phyloP scores from a whole-genome alignment of 1,140 invertebrate genomes.

The Panulirus ornatus region DNA sequence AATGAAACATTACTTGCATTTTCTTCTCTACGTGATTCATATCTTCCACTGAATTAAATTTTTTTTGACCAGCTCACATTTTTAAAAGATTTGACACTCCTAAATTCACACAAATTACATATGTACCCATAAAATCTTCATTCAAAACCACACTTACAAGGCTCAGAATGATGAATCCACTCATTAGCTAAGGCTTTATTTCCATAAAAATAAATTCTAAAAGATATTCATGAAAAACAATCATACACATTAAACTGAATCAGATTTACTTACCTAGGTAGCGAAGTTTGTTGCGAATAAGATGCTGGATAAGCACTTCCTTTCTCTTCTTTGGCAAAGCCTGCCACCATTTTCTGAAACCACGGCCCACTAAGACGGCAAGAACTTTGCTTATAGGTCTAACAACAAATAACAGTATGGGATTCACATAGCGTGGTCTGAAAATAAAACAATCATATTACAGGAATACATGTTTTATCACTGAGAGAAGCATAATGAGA shows the following conservation, averaged over 20 bases:
- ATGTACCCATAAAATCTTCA: no score
- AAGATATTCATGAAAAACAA: no score
- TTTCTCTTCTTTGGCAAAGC: conserved; percentile 77
- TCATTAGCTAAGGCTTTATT: no score
- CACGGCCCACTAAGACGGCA: conserved; percentile 78
- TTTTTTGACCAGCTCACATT: no score
- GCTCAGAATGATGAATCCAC: no score
- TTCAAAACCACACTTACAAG: no score
- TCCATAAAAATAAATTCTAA: no score
- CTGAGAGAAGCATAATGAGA: background rate
- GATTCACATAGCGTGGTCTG: conserved; percentile 51
- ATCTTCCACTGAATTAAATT: no score
- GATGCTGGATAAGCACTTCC: conserved; percentile 74
- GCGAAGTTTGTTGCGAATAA: conserved; percentile 76
- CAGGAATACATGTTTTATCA: background rate
- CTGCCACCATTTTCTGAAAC: conserved; percentile 80
- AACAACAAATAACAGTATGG: conserved; percentile 72
- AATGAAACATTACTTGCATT: no score
- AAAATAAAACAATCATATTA: background rate
- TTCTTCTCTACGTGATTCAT: no score
- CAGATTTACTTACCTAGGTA: conserved; percentile 27
- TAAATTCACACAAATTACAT: no score
- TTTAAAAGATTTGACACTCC: no score
- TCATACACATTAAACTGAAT: conserved; percentile 27
- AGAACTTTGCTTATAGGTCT: conserved; percentile 77